Base-by-base conservation (phyloP, 2,797 vertebrate species). In the Halcyon chelicuti region DNA sequence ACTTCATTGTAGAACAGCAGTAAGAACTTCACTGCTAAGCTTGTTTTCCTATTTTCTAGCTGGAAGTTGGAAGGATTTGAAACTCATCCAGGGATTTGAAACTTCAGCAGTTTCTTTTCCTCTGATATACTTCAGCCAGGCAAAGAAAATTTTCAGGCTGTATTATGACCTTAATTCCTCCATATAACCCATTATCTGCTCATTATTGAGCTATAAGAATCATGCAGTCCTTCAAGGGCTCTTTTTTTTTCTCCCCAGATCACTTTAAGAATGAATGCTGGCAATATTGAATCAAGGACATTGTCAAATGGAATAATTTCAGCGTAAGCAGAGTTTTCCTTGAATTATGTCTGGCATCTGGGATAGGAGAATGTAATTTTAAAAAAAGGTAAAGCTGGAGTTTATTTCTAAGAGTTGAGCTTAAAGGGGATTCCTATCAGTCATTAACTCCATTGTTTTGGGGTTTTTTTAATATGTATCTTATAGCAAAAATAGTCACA, bases 41-140 rank as follows among this genome's bases (percentile, higher is more conserved):
- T 93, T 94, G 78, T 92, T 95, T 94, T 85, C 77, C 44, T 42
- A 7, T 90, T 96, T 95, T 82, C 47, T 90, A 46, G 42, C 33
- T 95, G 44, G 44, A 91, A 78, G 85, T 79, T 92, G 37, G 91
- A 91, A 42, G 79, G 93, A 92, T 95, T 94, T 93, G 72, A 80
- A 96, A 95, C 22, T 94, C 58, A 95, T 96, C 87, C 73, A 88
- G 65, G 65, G 89, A 96, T 96, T 87, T 96, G 87, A 94, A 96
- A 94, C 58, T 92, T 93, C 90, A 96, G 94, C 91, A 94, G 28
- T 95, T 95, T 96, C 63, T 93, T 33, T 88, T 78, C 51, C 55
- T 94, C 84, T 84, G 66, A 88, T 91, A 78, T 47, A n/a, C 31
- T 91, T 87, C 35, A 93, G 29, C 20, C 21, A 67, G 58, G 91